A percentile compares a stretch with the other conserved stretches of the same genome.
Conservation (phyloP, 2,888 invertebrate genomes). For the Deroplatys truncata region DNA sequence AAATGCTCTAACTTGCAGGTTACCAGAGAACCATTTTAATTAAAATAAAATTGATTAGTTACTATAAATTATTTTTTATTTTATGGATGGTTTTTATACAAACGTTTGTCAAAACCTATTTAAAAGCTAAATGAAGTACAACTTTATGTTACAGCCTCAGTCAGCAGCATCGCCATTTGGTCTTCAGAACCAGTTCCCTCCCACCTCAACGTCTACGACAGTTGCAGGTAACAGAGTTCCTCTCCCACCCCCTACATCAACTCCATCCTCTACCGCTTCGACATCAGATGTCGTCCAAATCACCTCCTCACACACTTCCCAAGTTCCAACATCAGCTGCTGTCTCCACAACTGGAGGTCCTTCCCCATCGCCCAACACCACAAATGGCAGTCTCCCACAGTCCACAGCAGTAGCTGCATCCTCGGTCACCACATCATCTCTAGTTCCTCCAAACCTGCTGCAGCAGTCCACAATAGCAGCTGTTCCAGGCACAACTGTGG, state of each 20-base stretch:
- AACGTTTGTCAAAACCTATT: too few relatives aligned
- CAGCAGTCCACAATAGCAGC: conserved; percentile 24
- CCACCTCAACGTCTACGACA: conserved; percentile 8
- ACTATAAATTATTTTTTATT: neutral
- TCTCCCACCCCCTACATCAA: conserved; percentile 17
- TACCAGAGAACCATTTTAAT: neutral
- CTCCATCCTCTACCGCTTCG: conserved; percentile 7
- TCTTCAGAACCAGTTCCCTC: conserved; percentile 19
- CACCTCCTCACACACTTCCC: neutral
- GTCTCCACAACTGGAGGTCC: conserved; percentile 16
- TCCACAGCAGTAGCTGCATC: neutral
- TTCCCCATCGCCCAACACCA: conserved; percentile 6
- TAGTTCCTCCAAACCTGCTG: conserved; percentile 15
- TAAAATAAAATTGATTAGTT: neutral
- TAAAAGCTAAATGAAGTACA: neutral
- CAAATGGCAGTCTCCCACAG: conserved; percentile 17
- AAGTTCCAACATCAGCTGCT: conserved; percentile 2
- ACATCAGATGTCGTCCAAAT: neutral
- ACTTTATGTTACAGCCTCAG: neutral
- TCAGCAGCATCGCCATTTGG: conserved; percentile 12
- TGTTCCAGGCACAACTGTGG: conserved; percentile 36
- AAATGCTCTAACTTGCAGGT: neutral
- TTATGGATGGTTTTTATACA: neutral
- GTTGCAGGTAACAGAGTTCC: conserved; percentile 15
- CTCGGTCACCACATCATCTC: neutral